These are phyloP conservation scores for Stomatorhinus walkeri DNA, from an alignment of 2,797 vertebrate genomes.

Conservation along the genomic window DNA sequence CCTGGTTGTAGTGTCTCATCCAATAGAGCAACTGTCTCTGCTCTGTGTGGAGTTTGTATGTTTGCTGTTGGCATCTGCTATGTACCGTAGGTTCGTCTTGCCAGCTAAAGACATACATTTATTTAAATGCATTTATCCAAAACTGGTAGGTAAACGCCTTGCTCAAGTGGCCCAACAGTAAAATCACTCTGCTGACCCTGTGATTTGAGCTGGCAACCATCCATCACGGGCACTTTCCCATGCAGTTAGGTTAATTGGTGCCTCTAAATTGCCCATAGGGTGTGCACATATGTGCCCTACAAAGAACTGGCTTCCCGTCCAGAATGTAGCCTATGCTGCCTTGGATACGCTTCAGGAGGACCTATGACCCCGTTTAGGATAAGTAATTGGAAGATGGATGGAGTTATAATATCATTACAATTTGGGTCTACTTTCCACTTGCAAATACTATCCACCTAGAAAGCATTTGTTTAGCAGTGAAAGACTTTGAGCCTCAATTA, in stretches of 20 bases:
- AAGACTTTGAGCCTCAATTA: background rate
- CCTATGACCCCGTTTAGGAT: background rate
- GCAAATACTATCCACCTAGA: background rate
- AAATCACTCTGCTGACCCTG: background rate
- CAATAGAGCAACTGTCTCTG: background rate
- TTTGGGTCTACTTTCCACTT: background rate
- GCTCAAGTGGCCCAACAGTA: background rate
- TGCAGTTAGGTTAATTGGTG: background rate
- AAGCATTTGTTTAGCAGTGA: conserved; percentile 1
- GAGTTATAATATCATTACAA: background rate
- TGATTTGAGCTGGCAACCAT: background rate
- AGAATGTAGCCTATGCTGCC: background rate
- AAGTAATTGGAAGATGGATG: background rate
- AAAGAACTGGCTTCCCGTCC: background rate
- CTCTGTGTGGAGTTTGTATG: background rate
- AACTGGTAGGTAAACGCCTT: background rate
- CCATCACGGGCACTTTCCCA: background rate
- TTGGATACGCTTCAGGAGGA: background rate
- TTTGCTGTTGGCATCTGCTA: background rate
- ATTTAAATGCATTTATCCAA: background rate
- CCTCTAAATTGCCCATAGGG: background rate
- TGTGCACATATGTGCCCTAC: background rate
- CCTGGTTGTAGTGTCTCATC: background rate
- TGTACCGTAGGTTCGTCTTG: background rate
- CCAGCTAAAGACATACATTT: background rate